phyloP scores from a whole-genome alignment of 2,797 vertebrate species.

The Neosilurus hyrtlii region DNA sequence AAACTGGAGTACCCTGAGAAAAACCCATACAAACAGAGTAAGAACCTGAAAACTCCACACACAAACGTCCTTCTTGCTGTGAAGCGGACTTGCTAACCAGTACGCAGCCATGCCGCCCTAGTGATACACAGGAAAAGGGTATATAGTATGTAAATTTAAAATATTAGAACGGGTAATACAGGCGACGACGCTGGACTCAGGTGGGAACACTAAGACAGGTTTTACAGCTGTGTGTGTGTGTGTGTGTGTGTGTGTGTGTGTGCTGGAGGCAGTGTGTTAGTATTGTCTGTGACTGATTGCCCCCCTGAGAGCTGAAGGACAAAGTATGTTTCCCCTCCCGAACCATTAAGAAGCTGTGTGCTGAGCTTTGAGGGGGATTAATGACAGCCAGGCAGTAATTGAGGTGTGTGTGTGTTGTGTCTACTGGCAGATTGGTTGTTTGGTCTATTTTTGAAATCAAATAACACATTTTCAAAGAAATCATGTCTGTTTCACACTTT shows the following conservation, averaged over 20 bases:
- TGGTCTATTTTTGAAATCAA: neutral
- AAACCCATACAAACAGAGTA: too few species aligned
- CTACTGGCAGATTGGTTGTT: neutral
- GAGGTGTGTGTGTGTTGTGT: slow-evolving; percentile 18
- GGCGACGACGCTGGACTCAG: neutral
- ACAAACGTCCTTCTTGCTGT: too few species aligned
- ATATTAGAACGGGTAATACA: neutral
- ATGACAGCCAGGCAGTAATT: slow-evolving; percentile 21
- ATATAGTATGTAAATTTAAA: neutral
- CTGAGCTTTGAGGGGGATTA: slow-evolving; percentile 35
- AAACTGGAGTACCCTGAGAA: too few species aligned
- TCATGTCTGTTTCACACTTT: neutral
- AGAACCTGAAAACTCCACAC: too few species aligned
- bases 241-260: slow-evolving; percentile 15
- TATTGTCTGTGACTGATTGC: slow-evolving; percentile 43
- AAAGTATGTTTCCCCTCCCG: slow-evolving; percentile 47
- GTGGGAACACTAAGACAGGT: neutral
- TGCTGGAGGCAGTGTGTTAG: slow-evolving; percentile 21
- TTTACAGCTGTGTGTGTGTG: neutral
- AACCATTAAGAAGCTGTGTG: slow-evolving; percentile 36
- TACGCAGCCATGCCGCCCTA: too few species aligned
- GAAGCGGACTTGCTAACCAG: too few species aligned
- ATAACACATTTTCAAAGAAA: neutral
- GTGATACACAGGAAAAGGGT: too few species aligned
- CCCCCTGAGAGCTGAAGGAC: slow-evolving; percentile 58